Conservation (phyloP, 2,888 invertebrate species). For the Polydrusus tereticollis region DNA sequence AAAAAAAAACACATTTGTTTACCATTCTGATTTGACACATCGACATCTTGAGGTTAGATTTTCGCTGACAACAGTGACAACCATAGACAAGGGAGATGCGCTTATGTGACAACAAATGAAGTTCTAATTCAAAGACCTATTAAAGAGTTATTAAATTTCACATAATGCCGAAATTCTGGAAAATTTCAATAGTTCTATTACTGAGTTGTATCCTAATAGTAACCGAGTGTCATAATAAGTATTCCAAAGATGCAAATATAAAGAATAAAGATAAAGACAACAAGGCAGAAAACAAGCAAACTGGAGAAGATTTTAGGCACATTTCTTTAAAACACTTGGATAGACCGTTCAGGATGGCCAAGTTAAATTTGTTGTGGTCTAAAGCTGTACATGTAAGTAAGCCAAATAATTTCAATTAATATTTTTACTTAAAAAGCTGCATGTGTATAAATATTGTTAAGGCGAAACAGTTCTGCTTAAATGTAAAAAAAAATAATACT, state of each 20-base stretch:
- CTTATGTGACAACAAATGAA: no score
- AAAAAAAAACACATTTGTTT: no score
- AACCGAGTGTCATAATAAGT: constrained; percentile 70
- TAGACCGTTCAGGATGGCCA: constrained; percentile 91
- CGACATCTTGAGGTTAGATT: no score
- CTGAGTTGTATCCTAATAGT: constrained; percentile 6
- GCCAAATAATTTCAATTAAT: neutral
- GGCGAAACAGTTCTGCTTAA: no score
- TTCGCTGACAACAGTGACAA: no score
- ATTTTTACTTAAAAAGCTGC: neutral
- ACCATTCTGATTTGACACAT: no score
- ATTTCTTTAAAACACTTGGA: constrained; percentile 77
- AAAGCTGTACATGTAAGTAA: constrained; percentile 89
- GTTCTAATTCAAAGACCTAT: neutral
- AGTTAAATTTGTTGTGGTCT: constrained; percentile 89
- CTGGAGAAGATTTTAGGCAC: constrained; percentile 59
- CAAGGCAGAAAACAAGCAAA: constrained; percentile 54
- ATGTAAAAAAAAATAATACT: no score
- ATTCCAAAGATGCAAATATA: constrained; percentile 71
- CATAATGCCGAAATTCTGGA: neutral
- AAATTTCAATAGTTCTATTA: neutral
- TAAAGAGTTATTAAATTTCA: neutral
- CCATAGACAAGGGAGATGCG: no score
- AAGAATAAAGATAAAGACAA: constrained; percentile 64
- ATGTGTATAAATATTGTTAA: no score